These are phyloP conservation scores for Zoanthus sansibaricus DNA, from an alignment of 92 coral and sea anemone genomes.

Conservation along the genomic window DNA sequence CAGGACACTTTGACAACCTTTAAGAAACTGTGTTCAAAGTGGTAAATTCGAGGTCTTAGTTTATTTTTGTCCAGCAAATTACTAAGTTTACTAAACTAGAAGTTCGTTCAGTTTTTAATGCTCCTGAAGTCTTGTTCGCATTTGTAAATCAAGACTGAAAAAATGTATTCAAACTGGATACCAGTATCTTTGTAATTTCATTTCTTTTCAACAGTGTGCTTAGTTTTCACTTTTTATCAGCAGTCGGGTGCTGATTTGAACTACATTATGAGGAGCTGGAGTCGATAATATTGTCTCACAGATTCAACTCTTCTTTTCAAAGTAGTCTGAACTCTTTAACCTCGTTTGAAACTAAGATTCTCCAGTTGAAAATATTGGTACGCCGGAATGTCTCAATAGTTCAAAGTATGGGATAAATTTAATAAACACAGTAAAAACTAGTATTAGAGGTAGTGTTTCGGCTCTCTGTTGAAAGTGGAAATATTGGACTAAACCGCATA, in stretches of 20 bases:
- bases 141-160: background rate
- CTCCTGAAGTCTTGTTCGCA: background rate
- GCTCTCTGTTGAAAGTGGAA: slow-evolving; percentile 18
- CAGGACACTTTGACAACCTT: too few relatives aligned
- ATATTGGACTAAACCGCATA: slow-evolving; percentile 38
- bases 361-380: slow-evolving; percentile 25
- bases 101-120: too few relatives aligned
- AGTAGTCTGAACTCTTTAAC: slow-evolving; percentile 16
- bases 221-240: slow-evolving; percentile 28
- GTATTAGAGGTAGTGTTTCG: slow-evolving; percentile 5
- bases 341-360: slow-evolving; percentile 31
- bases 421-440: background rate
- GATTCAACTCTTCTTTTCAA: background rate
- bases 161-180: background rate
- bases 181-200: background rate
- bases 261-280: slow-evolving; percentile 17
- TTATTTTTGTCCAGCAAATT: too few relatives aligned
- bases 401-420: slow-evolving; percentile 28
- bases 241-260: background rate
- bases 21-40: too few relatives aligned
- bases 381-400: slow-evolving; percentile 7
- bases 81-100: too few relatives aligned
- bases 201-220: background rate
- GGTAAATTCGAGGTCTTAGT: too few relatives aligned
- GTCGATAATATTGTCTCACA: slow-evolving; percentile 9